Evolutionary conservation across 2,797 vertebrate genomes (phyloP).

Genomic region (Anguilla anguilla): DNA sequence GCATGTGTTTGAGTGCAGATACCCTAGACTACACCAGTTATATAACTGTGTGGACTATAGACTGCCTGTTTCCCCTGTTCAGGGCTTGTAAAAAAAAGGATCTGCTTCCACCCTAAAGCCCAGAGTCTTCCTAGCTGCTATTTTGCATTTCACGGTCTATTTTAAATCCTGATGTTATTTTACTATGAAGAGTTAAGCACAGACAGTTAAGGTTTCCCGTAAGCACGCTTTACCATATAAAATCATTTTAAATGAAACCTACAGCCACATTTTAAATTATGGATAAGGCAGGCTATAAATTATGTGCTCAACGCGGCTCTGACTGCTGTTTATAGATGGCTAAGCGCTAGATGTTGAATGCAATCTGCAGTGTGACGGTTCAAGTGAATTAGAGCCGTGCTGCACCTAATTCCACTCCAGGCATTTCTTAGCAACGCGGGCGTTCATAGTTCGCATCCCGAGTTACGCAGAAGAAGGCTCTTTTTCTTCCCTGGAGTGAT

Average conservation of each 20-base stretch:
- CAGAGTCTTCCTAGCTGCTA: no score
- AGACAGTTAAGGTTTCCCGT: not conserved
- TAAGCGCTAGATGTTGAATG: not conserved
- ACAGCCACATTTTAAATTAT: not conserved
- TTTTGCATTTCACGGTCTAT: not conserved
- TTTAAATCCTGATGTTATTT: not conserved
- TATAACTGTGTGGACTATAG: no score
- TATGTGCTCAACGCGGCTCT: not conserved
- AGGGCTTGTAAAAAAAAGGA: not conserved
- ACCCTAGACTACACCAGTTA: no score
- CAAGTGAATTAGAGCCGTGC: not conserved
- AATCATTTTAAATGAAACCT: not conserved
- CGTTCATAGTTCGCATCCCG: not conserved
- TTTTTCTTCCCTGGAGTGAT: not conserved
- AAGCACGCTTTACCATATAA: not conserved
- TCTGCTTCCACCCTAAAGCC: no score
- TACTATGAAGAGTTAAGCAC: not conserved
- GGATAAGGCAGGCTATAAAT: not conserved
- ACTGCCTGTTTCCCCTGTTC: not conserved
- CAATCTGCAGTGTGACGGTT: not conserved
- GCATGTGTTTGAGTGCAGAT: not conserved
- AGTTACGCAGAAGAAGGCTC: not conserved
- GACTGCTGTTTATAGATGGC: no score
- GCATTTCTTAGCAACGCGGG: not conserved
- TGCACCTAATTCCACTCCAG: not conserved